These are phyloP conservation scores for Manis pentadactyla DNA, from an alignment of 2,797 vertebrate genomes.

Conservation along the genomic window DNA sequence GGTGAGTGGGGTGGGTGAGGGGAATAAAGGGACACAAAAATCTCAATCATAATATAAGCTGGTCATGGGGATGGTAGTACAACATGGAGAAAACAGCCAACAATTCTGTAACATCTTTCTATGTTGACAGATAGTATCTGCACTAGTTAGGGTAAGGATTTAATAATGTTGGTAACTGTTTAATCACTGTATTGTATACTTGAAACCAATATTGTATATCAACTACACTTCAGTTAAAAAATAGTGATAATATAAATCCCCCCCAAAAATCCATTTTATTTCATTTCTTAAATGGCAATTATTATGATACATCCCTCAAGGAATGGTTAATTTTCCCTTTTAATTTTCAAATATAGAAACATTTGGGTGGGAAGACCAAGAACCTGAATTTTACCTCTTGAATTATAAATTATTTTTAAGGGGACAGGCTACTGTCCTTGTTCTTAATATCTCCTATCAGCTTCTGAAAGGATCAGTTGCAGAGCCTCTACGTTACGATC, in stretches of 20 bases:
- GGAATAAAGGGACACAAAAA: too few relatives aligned
- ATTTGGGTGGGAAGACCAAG: not conserved
- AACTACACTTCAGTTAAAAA: not conserved
- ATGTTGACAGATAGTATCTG: not conserved
- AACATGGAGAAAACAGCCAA: not conserved
- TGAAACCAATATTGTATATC: not conserved
- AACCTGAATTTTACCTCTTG: not conserved
- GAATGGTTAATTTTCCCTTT: not conserved
- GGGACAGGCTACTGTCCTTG: not conserved
- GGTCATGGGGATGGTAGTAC: not conserved
- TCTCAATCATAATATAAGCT: not conserved
- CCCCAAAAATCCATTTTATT: too few relatives aligned
- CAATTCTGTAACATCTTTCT: not conserved
- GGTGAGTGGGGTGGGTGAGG: too few relatives aligned
- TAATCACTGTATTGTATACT: not conserved
- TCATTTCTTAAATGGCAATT: not conserved
- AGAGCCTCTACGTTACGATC: not conserved
- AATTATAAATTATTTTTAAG: constrained; percentile 45
- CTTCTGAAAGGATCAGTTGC: not conserved
- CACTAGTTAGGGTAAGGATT: not conserved
- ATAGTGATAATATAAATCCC: not conserved
- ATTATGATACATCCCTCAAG: not conserved
- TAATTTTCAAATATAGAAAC: constrained; percentile 12
- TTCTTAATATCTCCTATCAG: not conserved
- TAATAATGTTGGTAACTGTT: not conserved